Evolutionary conservation across 2,797 vertebrate genomes (phyloP), one percentile per base, ranked within the genome.

Genomic region (Threskiornis aethiopicus): DNA sequence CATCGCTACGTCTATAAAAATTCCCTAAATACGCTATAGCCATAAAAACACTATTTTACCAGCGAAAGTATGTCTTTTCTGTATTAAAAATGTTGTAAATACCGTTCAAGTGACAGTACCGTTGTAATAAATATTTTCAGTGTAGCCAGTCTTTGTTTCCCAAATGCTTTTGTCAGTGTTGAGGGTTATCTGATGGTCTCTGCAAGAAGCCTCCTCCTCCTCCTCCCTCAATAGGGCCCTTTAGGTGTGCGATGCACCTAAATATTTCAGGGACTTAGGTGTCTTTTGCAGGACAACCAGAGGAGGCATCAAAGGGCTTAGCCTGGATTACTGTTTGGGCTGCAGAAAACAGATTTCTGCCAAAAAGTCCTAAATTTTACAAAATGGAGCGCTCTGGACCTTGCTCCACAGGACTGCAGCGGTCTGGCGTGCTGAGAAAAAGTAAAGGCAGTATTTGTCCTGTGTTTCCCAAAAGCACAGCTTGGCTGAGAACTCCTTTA

Each of bases 221-320:
- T 37, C n/a, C 64, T 46, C 26, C 59, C 70, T 77, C 35, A 3
- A 11, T 2, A 4, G 7, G 28, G 25, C 26, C 33, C 33, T 72
- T 52, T 13, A 61, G 17, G 14, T 5, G 3, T 2, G 11, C 0
- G 1, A 18, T 17, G 31, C 17, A 2, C 1, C 24, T 14, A 0
- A 0, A 0, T 13, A 9, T 51, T 71, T 79, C n/a, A 25, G 62
- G 31, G 24, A 13, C 13, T 35, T 7, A 1, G 29, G 42, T 12
- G 51, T 10, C 1, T 58, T 84, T 59, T 87, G 29, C 35, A 21
- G 51, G 22, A 25, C 35, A 62, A 10, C 16, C 39, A 16, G 16
- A 64, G 58, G 46, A 64, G 64, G 10, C 16, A 25, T 18, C 62
- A 16, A 37, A 57, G 37, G 22, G 16, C 20, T 90, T 9, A 55